These are phyloP conservation scores for Agriopis aurantiaria DNA, from an alignment of 2,888 invertebrate genomes.

Conservation along the genomic window DNA sequence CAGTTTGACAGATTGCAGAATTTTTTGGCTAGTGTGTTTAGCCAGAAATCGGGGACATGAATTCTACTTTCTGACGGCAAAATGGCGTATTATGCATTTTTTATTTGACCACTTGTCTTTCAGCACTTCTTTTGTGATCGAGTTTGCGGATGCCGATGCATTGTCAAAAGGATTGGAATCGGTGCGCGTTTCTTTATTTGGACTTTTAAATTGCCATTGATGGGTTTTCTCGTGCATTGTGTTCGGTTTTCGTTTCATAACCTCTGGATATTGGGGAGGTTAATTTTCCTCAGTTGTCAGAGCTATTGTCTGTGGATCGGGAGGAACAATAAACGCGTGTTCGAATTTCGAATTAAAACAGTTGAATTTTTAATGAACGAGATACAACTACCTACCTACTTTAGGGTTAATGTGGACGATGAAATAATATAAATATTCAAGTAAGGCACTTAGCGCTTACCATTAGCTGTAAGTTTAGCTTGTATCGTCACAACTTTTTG, in stretches of 20 bases:
- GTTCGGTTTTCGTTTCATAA: conserved; percentile 49
- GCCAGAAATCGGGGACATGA: conserved; percentile 73
- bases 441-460: neutral
- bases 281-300: conserved; percentile 52
- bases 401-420: neutral
- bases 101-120: conserved; percentile 81
- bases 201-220: conserved; percentile 57
- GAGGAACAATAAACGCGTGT: conserved; percentile 49
- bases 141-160: conserved; percentile 67
- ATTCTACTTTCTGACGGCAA: conserved; percentile 80
- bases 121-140: conserved; percentile 84
- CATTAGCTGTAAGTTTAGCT: neutral
- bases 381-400: neutral
- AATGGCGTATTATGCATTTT: conserved; percentile 84
- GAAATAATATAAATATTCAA: no score
- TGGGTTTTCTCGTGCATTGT: conserved; percentile 48
- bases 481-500: neutral
- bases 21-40: conserved; percentile 17
- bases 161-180: conserved; percentile 64
- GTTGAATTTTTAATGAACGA: conserved; percentile 43
- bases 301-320: conserved; percentile 47
- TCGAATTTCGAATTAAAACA: conserved; percentile 43
- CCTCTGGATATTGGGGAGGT: conserved; percentile 44
- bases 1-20: conserved; percentile 76
- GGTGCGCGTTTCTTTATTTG: conserved; percentile 73